phyloP scores from a whole-genome alignment of 1,140 invertebrate species.

The Lasaia peninsularis region DNA sequence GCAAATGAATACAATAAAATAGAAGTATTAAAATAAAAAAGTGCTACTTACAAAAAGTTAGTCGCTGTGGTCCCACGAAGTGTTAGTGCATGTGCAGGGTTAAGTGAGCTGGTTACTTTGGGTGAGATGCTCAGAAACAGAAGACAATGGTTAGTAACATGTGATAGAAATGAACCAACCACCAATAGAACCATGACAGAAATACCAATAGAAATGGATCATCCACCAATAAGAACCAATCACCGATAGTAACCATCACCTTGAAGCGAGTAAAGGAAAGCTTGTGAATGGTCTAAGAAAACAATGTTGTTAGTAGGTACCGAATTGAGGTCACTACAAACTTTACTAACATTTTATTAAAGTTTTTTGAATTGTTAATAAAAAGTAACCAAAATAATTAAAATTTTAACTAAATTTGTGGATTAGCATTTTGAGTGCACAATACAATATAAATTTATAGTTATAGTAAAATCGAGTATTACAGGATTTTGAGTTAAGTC shows the following conservation, averaged over 20 bases:
- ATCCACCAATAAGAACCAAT: constrained; percentile 5
- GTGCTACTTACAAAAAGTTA: constrained; percentile 39
- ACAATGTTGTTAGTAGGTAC: too few species aligned
- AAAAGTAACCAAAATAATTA: too few species aligned
- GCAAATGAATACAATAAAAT: not conserved
- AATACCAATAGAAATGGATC: not conserved
- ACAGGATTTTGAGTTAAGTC: too few species aligned
- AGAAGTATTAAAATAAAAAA: constrained; percentile 11
- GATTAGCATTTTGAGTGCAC: too few species aligned
- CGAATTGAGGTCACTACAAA: too few species aligned
- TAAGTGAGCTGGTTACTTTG: constrained; percentile 46
- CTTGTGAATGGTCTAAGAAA: too few species aligned
- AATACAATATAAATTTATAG: too few species aligned
- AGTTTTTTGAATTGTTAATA: too few species aligned
- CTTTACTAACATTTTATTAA: too few species aligned
- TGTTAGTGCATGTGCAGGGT: constrained; percentile 39
- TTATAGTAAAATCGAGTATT: too few species aligned
- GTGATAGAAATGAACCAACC: not conserved
- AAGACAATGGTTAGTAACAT: constrained; percentile 34
- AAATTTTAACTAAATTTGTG: too few species aligned
- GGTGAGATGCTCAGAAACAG: constrained; percentile 52
- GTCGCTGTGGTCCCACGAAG: constrained; percentile 22
- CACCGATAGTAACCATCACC: constrained; percentile 7
- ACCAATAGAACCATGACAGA: not conserved
- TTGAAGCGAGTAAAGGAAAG: not conserved